Conservation (phyloP, 2,113 vertebrate species). For the Bungarus multicinctus region DNA sequence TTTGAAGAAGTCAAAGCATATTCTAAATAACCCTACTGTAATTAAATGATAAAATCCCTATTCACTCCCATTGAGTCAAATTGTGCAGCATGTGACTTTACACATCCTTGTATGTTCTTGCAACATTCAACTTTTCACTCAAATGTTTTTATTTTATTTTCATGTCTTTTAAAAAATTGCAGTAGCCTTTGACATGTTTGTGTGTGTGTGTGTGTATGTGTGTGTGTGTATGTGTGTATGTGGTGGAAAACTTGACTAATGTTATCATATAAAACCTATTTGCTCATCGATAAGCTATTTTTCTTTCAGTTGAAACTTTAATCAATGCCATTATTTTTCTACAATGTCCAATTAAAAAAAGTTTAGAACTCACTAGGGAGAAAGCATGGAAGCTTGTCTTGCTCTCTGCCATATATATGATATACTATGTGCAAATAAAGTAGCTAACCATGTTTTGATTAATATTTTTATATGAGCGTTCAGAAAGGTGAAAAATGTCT, state of each 20-base stretch:
- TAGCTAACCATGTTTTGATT: constrained; percentile 9
- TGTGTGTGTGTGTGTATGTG: neutral
- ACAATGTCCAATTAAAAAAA: constrained; percentile 31
- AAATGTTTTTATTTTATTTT: constrained; percentile 6
- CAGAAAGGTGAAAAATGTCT: neutral
- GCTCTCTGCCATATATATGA: constrained; percentile 11
- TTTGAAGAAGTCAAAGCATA: neutral
- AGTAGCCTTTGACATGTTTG: constrained; percentile 31
- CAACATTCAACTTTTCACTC: neutral
- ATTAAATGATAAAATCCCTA: neutral
- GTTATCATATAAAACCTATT: constrained; percentile 2
- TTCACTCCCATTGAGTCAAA: accelerated
- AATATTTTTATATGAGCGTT: neutral
- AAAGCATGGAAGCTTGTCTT: constrained; percentile 15
- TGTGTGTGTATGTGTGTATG: no score
- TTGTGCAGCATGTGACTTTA: neutral
- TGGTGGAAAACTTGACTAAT: neutral
- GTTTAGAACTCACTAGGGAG: constrained; percentile 23
- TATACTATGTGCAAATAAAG: accelerated
- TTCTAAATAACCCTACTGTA: neutral
- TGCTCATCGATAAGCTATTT: constrained; percentile 9
- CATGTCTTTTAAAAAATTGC: constrained; percentile 19
- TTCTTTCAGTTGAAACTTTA: constrained; percentile 20
- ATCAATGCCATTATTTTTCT: neutral
- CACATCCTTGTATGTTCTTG: neutral